Conservation (phyloP, 2,113 vertebrate genomes). For the Nothoprocta pentlandii region DNA sequence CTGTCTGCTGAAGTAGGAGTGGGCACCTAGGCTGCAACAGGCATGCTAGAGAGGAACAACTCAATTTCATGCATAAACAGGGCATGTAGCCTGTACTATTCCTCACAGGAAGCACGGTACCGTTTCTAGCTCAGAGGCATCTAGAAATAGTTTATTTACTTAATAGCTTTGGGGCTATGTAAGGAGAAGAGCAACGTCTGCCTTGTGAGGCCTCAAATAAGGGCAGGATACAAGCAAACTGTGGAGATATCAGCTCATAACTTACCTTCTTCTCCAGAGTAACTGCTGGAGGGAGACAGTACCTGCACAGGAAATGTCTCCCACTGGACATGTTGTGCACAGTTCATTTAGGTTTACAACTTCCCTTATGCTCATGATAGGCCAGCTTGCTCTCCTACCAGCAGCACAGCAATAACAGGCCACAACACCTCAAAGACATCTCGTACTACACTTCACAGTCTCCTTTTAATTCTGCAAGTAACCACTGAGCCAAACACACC, state of each 20-base stretch:
- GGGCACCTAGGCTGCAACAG: background rate
- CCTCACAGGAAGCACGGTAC: background rate
- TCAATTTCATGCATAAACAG: background rate
- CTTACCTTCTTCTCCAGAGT: background rate
- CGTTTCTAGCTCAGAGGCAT: background rate
- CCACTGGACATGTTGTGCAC: background rate
- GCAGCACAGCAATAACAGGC: background rate
- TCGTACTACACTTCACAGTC: background rate
- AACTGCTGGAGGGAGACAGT: background rate
- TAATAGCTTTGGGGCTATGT: background rate
- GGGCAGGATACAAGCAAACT: background rate
- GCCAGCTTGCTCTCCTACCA: background rate
- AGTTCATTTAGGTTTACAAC: background rate
- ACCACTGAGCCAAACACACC: background rate
- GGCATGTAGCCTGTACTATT: background rate
- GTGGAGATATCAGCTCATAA: background rate
- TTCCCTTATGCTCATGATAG: background rate
- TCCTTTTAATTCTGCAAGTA: background rate
- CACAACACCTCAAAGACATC: background rate
- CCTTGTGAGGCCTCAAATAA: background rate
- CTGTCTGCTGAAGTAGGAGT: background rate
- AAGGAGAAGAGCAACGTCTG: background rate
- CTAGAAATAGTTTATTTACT: background rate
- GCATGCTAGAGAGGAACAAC: background rate
- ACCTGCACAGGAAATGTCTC: background rate